These are phyloP conservation scores for Heliconius cydno DNA, from an alignment of 2,888 invertebrate genomes.

Conservation along the genomic window DNA sequence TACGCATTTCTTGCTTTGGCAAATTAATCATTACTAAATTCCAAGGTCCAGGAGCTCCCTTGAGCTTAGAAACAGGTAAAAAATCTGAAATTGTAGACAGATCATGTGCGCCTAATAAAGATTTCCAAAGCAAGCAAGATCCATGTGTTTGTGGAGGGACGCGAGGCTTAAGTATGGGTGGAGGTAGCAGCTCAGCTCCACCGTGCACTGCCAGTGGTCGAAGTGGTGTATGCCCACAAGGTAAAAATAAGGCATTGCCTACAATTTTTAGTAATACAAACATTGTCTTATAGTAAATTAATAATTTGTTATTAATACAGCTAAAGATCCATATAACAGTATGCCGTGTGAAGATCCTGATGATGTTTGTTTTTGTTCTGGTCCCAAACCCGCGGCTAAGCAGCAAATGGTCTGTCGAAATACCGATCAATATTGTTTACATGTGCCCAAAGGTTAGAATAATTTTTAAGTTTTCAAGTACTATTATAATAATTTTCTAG, in stretches of 20 bases:
- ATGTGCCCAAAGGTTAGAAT: conserved; percentile 75
- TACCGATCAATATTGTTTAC: conserved; percentile 74
- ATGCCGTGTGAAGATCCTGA: conserved; percentile 73
- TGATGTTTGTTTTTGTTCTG: conserved; percentile 73
- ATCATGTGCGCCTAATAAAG: conserved; percentile 67
- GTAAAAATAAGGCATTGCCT: conserved; percentile 49
- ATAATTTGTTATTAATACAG: conserved; percentile 46
- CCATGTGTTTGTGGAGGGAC: conserved; percentile 73
- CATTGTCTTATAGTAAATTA: not conserved
- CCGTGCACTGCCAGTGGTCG: conserved; percentile 50
- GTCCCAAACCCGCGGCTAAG: conserved; percentile 61
- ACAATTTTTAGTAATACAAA: too few relatives aligned
- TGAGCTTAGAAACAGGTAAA: conserved; percentile 56
- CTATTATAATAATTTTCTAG: not conserved
- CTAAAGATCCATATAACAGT: conserved; percentile 65
- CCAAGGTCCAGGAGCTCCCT: conserved; percentile 73
- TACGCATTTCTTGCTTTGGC: conserved; percentile 87
- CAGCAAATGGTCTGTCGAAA: conserved; percentile 70
- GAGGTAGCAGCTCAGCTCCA: conserved; percentile 49
- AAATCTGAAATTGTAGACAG: conserved; percentile 61
- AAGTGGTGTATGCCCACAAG: conserved; percentile 60
- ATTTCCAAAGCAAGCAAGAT: conserved; percentile 62
- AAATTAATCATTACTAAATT: conserved; percentile 86
- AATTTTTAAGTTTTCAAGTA: not conserved
- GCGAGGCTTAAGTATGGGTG: conserved; percentile 48